Evolutionary conservation across 2,888 invertebrate species (phyloP).

Genomic region (Ornithoptera priamus): DNA sequence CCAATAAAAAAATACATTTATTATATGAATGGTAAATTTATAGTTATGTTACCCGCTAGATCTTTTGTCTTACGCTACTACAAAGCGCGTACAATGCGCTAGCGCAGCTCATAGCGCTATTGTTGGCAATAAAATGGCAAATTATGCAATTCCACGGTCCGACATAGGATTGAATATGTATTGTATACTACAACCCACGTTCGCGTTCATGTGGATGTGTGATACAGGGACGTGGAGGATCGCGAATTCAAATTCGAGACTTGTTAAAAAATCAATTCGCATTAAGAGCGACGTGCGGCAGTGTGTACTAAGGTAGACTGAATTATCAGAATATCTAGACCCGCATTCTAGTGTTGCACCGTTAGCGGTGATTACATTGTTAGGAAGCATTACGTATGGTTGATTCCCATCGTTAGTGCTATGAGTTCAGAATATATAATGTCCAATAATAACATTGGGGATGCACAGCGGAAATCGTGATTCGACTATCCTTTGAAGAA

Average conservation of each 20-base stretch:
- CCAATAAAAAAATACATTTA: neutral
- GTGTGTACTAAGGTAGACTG: constrained; percentile 5
- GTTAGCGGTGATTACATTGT: constrained; percentile 23
- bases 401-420: constrained; percentile 17
- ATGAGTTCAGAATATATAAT: neutral
- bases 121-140: constrained; percentile 50
- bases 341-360: constrained; percentile 14
- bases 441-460: too few relatives aligned
- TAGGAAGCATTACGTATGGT: constrained; percentile 1
- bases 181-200: constrained; percentile 34
- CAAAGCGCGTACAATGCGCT: constrained; percentile 34
- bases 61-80: constrained; percentile 26
- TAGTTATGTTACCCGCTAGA: constrained; percentile 11
- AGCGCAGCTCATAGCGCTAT: constrained; percentile 40
- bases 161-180: constrained; percentile 46
- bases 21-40: neutral
- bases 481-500: too few relatives aligned
- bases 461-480: neutral
- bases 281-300: constrained; percentile 14
- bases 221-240: constrained; percentile 21
- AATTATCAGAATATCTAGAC: constrained; percentile 12
- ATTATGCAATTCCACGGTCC: constrained; percentile 49
- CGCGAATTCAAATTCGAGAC: constrained; percentile 29
- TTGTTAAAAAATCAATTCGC: constrained; percentile 28
- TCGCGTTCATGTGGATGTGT: constrained; percentile 35